These are phyloP conservation scores for Prietella phreatophila DNA, from an alignment of 2,113 vertebrate genomes.

Conservation along the genomic window DNA sequence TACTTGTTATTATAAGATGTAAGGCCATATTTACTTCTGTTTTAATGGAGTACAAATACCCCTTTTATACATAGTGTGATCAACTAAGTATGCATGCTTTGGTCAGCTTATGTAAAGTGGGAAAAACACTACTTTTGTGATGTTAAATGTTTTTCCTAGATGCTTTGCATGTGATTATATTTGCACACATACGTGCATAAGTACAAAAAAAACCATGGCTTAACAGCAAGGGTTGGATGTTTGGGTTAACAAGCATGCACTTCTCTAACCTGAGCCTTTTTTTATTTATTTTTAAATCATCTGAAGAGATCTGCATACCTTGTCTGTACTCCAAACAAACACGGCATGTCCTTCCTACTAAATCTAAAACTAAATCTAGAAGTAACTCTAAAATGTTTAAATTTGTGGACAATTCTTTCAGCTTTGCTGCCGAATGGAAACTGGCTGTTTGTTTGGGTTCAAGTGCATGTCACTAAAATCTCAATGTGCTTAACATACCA, in stretches of 20 bases:
- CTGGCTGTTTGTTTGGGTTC: neutral
- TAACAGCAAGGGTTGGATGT: neutral
- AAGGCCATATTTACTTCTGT: neutral
- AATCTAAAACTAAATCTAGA: neutral
- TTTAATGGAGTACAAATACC: neutral
- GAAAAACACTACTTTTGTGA: neutral
- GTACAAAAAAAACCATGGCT: neutral
- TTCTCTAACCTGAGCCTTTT: neutral
- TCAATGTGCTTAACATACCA: neutral
- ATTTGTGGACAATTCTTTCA: too few relatives aligned
- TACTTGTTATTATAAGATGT: neutral
- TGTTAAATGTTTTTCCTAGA: neutral
- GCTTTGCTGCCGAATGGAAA: neutral
- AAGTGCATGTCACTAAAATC: neutral
- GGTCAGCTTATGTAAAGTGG: slow-evolving; percentile 1
- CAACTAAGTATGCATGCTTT: neutral
- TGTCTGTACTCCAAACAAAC: neutral
- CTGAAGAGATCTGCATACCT: neutral
- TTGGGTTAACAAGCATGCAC: neutral
- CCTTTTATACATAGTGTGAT: neutral
- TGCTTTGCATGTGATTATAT: slow-evolving; percentile 24
- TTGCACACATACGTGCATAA: neutral
- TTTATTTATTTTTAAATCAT: neutral
- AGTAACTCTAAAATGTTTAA: neutral
- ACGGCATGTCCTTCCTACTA: neutral